Conservation (phyloP, 2,888 invertebrate species). For the Drosophila paucipuncta region DNA sequence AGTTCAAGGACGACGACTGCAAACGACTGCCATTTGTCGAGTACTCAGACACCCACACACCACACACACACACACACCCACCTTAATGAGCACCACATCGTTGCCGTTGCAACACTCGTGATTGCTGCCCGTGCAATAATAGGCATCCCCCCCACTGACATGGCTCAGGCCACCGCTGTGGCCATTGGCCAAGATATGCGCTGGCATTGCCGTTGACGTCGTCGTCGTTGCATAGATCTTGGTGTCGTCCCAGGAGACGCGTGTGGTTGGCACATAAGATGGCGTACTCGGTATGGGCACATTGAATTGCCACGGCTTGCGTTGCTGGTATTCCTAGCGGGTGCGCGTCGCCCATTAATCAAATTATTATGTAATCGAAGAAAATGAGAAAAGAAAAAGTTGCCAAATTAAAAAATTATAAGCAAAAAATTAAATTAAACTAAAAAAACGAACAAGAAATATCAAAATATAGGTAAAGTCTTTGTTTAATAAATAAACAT, state of each 20-base stretch:
- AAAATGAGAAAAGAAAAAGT: slow-evolving; percentile 20
- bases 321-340: slow-evolving; percentile 74
- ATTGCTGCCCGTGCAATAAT: slow-evolving; percentile 84
- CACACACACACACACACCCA: slow-evolving; percentile 57
- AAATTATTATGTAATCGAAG: slow-evolving; percentile 21
- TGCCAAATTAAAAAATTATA: slow-evolving; percentile 39
- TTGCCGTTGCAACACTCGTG: slow-evolving; percentile 85
- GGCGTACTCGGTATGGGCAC: slow-evolving; percentile 84
- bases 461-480: background rate
- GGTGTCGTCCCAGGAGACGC: slow-evolving; percentile 85
- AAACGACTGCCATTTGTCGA: slow-evolving; percentile 40
- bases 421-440: slow-evolving; percentile 19
- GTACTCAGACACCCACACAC: slow-evolving; percentile 25
- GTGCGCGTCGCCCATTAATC: slow-evolving; percentile 24
- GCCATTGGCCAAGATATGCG: slow-evolving; percentile 30
- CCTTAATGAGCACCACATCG: slow-evolving; percentile 85
- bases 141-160: slow-evolving; percentile 71
- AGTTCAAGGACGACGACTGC: slow-evolving; percentile 63
- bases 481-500: background rate
- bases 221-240: slow-evolving; percentile 80
- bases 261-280: slow-evolving; percentile 83
- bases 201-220: slow-evolving; percentile 3
- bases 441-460: background rate
- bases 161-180: slow-evolving; percentile 34
- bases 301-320: slow-evolving; percentile 83